Evolutionary conservation across 2,113 vertebrate genomes (phyloP), one percentile per base, ranked within the genome.

Genomic region (Diadophis punctatus): DNA sequence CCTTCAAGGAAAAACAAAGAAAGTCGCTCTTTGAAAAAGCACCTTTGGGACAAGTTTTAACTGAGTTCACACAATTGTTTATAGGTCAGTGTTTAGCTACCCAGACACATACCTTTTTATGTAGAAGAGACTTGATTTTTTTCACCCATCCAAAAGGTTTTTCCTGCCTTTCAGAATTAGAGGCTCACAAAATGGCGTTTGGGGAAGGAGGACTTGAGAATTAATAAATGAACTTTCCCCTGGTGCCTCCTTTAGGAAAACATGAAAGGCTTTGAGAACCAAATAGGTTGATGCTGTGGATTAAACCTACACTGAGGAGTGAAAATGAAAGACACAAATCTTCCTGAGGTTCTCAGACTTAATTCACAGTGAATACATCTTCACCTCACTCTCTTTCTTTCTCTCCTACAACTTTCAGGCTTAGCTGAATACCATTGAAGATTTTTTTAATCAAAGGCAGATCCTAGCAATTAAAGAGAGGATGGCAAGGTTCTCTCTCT

Each of bases 401-500:
- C 3, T 84, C 49, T 80, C 25, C 80, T 27, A 27, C 58, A 27
- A 11, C 48, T 34, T 58, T n/a, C 22, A 60, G 34, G 25, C 84
- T 49, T 60, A 23, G 39, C 14, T n/a, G 55, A 39, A 90, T 86
- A 18, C 43, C 49, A 34, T 23, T 10, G 92, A 94, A 94, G 53
- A 94, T n/a, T 34, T 3, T 74, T 91, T n/a, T 91, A 87, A 95
- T 43, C 95, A 85, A 96, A 93, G 68, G 86, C 51, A 93, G 95
- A 89, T 92, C 92, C 12, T 91, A 91, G 43, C 7, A 89, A 88
- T 91, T 90, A 94, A 87, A 60, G 84, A 48, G 89, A 63, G 93
- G 92, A 88, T 87, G 68, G 5, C 80, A 43, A 85, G 90, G 92
- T 84, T 87, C 93, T 94, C 58, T 53, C 14, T 53, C 52, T 53